phyloP scores from a whole-genome alignment of 2,888 invertebrate genomes.

The Hypercompe scribonia region DNA sequence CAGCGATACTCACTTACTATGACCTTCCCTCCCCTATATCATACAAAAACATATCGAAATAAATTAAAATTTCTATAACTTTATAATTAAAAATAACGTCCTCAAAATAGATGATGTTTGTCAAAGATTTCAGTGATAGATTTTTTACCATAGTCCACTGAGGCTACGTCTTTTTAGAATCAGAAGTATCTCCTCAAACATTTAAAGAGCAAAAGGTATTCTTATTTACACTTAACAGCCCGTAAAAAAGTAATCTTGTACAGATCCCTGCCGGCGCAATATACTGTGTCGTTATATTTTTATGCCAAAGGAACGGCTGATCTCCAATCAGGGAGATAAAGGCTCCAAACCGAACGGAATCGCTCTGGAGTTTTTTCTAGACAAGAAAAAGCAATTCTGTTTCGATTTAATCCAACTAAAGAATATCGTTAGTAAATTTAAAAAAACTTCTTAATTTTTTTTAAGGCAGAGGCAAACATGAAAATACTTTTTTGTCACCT shows the following conservation, averaged over 20 bases:
- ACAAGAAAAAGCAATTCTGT: neutral
- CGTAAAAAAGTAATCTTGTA: conserved; percentile 61
- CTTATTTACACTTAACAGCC: conserved; percentile 55
- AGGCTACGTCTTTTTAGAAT: neutral
- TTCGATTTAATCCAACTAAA: neutral
- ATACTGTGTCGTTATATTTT: conserved; percentile 46
- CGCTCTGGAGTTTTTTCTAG: conserved; percentile 6
- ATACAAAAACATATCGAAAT: no score
- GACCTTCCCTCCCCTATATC: no score
- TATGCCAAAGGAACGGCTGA: conserved; percentile 28
- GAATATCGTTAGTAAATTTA: neutral
- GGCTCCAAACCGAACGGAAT: conserved; percentile 18
- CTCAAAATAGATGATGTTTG: no score
- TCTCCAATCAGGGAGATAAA: conserved; percentile 36
- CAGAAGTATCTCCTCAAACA: neutral
- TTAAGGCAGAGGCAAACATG: neutral
- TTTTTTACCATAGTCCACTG: neutral
- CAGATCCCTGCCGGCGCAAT: conserved; percentile 39
- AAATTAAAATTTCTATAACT: no score
- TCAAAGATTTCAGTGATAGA: no score
- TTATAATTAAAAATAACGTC: no score
- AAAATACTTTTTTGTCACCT: no score
- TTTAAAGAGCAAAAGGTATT: conserved; percentile 34
- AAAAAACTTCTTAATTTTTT: no score
- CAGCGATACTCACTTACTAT: no score